Evolutionary conservation across 2,113 vertebrate genomes (phyloP).

Genomic region (Equus quagga): DNA sequence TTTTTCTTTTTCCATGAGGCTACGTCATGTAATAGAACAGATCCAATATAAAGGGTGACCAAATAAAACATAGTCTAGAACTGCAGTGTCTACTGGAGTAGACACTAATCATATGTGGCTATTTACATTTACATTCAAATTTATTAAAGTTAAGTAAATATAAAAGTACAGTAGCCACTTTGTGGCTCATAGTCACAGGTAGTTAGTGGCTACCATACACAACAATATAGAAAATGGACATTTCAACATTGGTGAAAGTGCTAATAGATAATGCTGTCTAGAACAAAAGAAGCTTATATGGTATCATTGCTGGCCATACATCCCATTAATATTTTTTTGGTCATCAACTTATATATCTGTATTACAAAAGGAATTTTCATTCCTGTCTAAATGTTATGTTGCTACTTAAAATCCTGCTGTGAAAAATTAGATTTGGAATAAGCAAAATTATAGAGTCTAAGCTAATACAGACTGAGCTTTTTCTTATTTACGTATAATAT

Average conservation of each 20-base stretch:
- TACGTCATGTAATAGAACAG: background rate
- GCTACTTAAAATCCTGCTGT: background rate
- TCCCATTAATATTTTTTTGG: background rate
- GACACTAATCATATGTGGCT: background rate
- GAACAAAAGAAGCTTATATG: background rate
- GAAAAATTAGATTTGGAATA: background rate
- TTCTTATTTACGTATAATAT: background rate
- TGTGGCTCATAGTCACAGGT: background rate
- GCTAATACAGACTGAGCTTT: background rate
- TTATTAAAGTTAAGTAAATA: background rate
- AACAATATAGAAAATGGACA: background rate
- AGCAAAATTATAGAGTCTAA: background rate
- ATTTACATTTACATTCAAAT: constrained; percentile 9
- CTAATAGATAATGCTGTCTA: background rate
- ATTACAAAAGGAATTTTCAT: background rate
- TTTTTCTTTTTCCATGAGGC: background rate
- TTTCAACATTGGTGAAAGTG: background rate
- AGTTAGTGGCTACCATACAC: background rate
- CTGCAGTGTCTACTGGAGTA: background rate
- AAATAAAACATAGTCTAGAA: background rate
- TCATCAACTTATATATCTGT: background rate
- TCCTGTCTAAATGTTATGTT: background rate
- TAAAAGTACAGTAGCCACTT: background rate
- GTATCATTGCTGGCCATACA: background rate
- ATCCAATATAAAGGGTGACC: background rate